These are phyloP conservation scores for Mormyrus proboscirostris DNA, from an alignment of 2,797 vertebrate genomes.

Conservation along the genomic window DNA sequence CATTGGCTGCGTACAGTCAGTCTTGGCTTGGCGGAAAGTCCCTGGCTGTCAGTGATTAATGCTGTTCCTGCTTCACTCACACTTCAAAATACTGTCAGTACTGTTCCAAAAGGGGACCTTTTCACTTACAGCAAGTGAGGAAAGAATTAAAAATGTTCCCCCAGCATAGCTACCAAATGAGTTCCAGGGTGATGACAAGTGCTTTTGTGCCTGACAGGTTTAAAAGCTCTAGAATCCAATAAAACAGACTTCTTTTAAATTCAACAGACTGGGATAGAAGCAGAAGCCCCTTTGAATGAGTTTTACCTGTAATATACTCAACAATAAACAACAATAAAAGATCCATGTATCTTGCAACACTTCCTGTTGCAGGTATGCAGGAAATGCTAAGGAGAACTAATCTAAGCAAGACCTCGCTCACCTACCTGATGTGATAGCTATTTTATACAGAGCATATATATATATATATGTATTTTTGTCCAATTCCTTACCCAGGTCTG, in stretches of 20 bases:
- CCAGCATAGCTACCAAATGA: neutral
- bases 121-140: neutral
- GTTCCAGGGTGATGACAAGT: neutral
- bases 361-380: neutral
- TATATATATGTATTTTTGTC: neutral
- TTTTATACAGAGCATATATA: neutral
- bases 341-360: neutral
- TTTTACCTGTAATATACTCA: neutral
- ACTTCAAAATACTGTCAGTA: conserved; percentile 4
- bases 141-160: neutral
- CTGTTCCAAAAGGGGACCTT: neutral
- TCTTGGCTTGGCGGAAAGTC: neutral
- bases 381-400: neutral
- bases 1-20: neutral
- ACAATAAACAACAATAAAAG: neutral
- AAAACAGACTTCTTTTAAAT: neutral
- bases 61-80: neutral
- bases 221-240: neutral
- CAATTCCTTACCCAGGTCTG: neutral
- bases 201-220: neutral
- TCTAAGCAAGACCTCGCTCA: neutral
- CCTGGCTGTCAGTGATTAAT: neutral
- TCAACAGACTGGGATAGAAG: neutral
- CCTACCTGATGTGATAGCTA: neutral
- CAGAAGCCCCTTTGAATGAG: neutral